A percentile compares a stretch with the other conserved stretches of the same genome.
Conservation (phyloP, 1,140 invertebrate genomes). For the Choristoneura fumiferana region DNA sequence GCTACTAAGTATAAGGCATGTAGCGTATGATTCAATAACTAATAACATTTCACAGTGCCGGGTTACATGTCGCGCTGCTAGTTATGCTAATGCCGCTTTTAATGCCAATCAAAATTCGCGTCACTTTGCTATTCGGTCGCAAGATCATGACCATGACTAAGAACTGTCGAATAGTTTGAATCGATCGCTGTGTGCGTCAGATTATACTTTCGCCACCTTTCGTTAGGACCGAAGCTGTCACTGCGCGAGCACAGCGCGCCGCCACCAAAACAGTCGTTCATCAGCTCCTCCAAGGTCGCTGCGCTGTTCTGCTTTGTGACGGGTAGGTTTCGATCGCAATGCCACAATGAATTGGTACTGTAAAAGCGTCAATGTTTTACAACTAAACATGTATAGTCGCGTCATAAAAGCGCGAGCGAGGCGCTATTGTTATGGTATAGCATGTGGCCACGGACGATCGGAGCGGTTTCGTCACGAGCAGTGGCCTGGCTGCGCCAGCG, state of each 20-base stretch:
- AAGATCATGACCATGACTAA: neutral
- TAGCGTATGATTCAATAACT: slow-evolving; percentile 4
- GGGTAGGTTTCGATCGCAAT: slow-evolving; percentile 34
- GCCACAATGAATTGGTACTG: slow-evolving; percentile 31
- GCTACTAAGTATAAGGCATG: neutral
- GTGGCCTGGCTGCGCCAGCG: slow-evolving; percentile 11
- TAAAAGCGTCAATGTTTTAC: slow-evolving; percentile 26
- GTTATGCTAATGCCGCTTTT: neutral
- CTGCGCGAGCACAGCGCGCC: neutral
- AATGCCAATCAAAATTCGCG: slow-evolving; percentile 3
- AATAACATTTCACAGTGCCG: slow-evolving; percentile 1
- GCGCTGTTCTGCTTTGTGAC: neutral
- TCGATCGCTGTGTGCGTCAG: slow-evolving; percentile 44
- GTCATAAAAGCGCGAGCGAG: slow-evolving; percentile 37
- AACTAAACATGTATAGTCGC: slow-evolving; percentile 32
- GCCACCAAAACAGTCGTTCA: slow-evolving; percentile 14
- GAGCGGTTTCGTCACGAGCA: slow-evolving; percentile 42
- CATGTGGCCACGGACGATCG: slow-evolving; percentile 34
- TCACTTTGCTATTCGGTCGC: neutral
- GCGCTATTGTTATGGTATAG: slow-evolving; percentile 38
- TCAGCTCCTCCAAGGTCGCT: slow-evolving; percentile 2
- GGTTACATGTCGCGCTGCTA: neutral
- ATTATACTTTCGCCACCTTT: slow-evolving; percentile 70
- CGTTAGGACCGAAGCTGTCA: slow-evolving; percentile 50
- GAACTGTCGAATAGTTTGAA: slow-evolving; percentile 35